These are phyloP conservation scores for Amiota communis DNA, from an alignment of 2,888 invertebrate species.

Conservation along the genomic window DNA sequence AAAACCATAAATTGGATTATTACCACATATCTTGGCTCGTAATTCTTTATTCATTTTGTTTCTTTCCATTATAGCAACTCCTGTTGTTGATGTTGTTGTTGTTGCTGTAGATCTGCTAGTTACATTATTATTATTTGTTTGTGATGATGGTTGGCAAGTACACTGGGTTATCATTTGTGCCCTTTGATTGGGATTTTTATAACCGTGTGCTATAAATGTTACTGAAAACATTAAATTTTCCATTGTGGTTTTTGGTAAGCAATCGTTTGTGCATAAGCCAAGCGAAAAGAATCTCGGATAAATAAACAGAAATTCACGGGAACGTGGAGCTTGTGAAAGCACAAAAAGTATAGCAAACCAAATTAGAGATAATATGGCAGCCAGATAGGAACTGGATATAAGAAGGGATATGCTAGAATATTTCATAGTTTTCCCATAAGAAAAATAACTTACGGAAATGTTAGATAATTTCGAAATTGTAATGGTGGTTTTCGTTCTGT, in stretches of 20 bases:
- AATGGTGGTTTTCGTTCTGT: slow-evolving; percentile 12
- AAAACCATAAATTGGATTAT: slow-evolving; percentile 28
- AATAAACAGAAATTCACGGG: not conserved
- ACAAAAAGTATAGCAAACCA: slow-evolving; percentile 22
- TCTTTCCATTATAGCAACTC: no score
- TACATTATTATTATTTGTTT: not conserved
- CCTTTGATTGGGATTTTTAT: not conserved
- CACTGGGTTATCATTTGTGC: not conserved
- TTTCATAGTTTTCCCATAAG: not conserved
- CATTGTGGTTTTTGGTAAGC: slow-evolving; percentile 8
- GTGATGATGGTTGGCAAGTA: not conserved
- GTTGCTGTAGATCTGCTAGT: no score
- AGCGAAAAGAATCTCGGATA: slow-evolving; percentile 25
- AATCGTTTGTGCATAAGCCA: slow-evolving; percentile 16
- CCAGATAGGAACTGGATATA: slow-evolving; percentile 11
- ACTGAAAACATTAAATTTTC: slow-evolving; percentile 17
- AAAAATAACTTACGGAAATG: slow-evolving; percentile 30
- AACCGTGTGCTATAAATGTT: slow-evolving; percentile 25
- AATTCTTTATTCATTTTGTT: not conserved
- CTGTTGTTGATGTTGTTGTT: no score
- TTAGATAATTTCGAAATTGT: slow-evolving; percentile 18
- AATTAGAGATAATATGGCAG: slow-evolving; percentile 21
- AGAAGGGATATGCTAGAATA: not conserved
- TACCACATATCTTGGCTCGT: slow-evolving; percentile 2
- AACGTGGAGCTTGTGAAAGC: slow-evolving; percentile 18